Conservation (phyloP, 2,797 vertebrate species). For the Astyanax mexicanus region DNA sequence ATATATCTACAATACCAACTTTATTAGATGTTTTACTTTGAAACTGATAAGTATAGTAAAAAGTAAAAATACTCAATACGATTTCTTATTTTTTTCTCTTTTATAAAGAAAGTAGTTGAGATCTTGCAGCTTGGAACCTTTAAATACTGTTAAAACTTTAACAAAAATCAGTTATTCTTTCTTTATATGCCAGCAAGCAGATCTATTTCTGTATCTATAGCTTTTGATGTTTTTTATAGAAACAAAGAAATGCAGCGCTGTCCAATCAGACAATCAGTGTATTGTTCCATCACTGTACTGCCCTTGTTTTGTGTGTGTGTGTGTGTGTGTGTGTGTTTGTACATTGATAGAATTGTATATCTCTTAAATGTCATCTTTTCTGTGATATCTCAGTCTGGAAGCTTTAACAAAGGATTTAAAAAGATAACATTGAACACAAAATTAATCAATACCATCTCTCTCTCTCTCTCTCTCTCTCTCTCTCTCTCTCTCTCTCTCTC, state of each 20-base stretch:
- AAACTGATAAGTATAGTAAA: too few species aligned
- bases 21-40: too few species aligned
- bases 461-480: slow-evolving; percentile 30
- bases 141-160: too few species aligned
- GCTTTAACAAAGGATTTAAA: slow-evolving; percentile 47
- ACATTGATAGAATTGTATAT: slow-evolving; percentile 37
- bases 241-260: neutral
- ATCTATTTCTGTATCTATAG: neutral
- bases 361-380: slow-evolving; percentile 50
- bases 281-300: slow-evolving; percentile 19
- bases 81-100: too few species aligned
- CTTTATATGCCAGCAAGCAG: neutral
- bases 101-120: too few species aligned
- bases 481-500: neutral
- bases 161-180: too few species aligned
- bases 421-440: slow-evolving; percentile 54
- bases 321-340: slow-evolving; percentile 31
- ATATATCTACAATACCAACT: neutral
- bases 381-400: slow-evolving; percentile 40
- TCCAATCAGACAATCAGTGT: slow-evolving; percentile 30
- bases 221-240: neutral
- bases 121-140: too few species aligned
- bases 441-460: slow-evolving; percentile 59
- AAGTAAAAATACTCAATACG: too few species aligned
- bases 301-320: slow-evolving; percentile 29